Evolutionary conservation across 2,888 invertebrate genomes (phyloP).

Genomic region (Andrena trimmerana): DNA sequence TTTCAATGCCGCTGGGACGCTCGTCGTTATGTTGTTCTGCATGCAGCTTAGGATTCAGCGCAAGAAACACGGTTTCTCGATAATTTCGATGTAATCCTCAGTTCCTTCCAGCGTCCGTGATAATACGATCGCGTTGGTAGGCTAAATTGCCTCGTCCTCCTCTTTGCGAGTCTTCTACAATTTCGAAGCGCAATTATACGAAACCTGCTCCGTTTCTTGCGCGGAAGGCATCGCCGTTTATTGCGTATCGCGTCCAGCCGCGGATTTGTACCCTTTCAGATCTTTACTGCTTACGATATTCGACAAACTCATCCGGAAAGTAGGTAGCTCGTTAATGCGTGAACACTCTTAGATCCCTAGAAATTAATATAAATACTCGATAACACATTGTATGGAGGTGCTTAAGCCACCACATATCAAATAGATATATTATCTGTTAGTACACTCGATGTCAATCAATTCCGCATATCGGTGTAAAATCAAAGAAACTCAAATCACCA

Average conservation of each 20-base stretch:
- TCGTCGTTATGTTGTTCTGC: too few species aligned
- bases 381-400: too few species aligned
- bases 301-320: conserved; percentile 3
- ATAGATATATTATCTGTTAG: too few species aligned
- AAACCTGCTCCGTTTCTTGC: conserved; percentile 55
- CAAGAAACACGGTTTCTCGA: background rate
- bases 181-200: conserved; percentile 37
- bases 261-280: background rate
- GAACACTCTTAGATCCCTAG: too few species aligned
- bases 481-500: too few species aligned
- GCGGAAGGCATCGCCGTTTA: conserved; percentile 45
- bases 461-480: too few species aligned
- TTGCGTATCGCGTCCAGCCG: conserved; percentile 34
- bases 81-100: conserved; percentile 17
- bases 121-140: conserved; percentile 6
- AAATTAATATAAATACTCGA: background rate
- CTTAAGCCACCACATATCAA: too few species aligned
- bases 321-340: background rate
- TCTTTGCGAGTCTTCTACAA: conserved; percentile 28
- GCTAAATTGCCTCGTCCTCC: conserved; percentile 16
- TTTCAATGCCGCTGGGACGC: too few species aligned
- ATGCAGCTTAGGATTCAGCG: background rate
- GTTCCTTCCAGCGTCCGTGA: background rate
- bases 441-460: too few species aligned
- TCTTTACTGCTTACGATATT: background rate